Evolutionary conservation across 2,888 invertebrate genomes (phyloP), one percentile per base, ranked within the genome.

Genomic region (Synanthedon myopaeformis): DNA sequence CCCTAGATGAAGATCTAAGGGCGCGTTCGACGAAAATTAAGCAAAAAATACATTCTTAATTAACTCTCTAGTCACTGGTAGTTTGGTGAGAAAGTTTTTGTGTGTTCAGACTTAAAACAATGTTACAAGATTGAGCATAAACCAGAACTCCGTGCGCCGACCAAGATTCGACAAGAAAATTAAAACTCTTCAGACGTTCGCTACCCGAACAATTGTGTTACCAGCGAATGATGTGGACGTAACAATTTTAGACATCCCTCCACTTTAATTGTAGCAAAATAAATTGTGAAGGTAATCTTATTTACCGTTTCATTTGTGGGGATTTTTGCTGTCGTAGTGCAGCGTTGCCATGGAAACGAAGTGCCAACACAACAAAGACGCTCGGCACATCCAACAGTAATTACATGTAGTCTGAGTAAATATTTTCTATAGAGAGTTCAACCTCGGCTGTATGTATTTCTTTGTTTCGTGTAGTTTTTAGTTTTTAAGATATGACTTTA

Each of bases 171-270:
- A 50, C 42, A 48, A 56, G 62, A 59, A 63, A 64, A 58, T 51
- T 51, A 60, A 60, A 62, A 62, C 60, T 60, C 65, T 58, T 64
- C 60, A 67, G 70, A 70, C 66, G 67, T 66, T 66, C 64, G 56
- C 54, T 61, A 66, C 56, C 66, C 68, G 72, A 69, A 77, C 74
- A 78, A 81, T 78, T 71, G 69, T 65, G 66, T 80, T 79, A 76
- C 66, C 58, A 63, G 65, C 66, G 59, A 64, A 67, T 65, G 65
- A 66, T 72, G 67, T 66, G 66, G 62, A 68, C 72, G 69, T 72
- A 66, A 74, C 49, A 14, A 19, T 12, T 45, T 45, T 45, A 45
- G 45, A 45, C 45, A 45, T 13, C 45, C 45, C 45, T 12, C 13
- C 13, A 10, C 35, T n/a, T 45, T 45, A 45, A 45, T 45, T 45